phyloP scores from a whole-genome alignment of 2,888 invertebrate species.

The Lasioglossum vierecki region DNA sequence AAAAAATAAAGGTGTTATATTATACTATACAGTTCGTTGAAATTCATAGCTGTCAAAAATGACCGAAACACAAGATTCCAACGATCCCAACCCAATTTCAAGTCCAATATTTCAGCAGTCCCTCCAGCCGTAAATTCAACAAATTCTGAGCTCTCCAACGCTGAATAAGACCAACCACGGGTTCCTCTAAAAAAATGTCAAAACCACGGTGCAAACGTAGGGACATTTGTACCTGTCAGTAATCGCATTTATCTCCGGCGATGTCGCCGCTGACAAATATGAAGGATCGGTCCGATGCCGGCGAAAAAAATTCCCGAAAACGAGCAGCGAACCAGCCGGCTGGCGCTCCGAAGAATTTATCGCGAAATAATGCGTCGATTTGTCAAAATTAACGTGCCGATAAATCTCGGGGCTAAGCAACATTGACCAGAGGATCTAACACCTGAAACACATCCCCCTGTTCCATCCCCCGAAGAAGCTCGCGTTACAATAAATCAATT shows the following conservation, averaged over 20 bases:
- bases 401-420: conserved; percentile 39
- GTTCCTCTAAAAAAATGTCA: conserved; percentile 36
- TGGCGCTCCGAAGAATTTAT: conserved; percentile 54
- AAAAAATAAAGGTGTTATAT: too few relatives aligned
- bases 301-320: conserved; percentile 57
- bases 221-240: conserved; percentile 70
- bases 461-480: neutral
- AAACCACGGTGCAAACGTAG: conserved; percentile 57
- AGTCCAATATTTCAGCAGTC: neutral
- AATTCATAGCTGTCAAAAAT: neutral
- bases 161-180: conserved; percentile 4
- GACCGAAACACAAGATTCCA: neutral
- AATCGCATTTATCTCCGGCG: conserved; percentile 68
- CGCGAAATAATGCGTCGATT: conserved; percentile 59
- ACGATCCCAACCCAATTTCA: neutral
- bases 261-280: conserved; percentile 58
- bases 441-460: neutral
- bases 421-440: neutral
- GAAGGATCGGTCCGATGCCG: conserved; percentile 61
- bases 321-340: conserved; percentile 56
- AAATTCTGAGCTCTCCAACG: neutral
- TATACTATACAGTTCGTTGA: too few relatives aligned
- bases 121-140: neutral
- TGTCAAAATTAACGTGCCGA: conserved; percentile 50
- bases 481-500: conserved; percentile 11